Evolutionary conservation across 2,113 vertebrate genomes (phyloP).

Genomic region (Odocoileus virginianus): DNA sequence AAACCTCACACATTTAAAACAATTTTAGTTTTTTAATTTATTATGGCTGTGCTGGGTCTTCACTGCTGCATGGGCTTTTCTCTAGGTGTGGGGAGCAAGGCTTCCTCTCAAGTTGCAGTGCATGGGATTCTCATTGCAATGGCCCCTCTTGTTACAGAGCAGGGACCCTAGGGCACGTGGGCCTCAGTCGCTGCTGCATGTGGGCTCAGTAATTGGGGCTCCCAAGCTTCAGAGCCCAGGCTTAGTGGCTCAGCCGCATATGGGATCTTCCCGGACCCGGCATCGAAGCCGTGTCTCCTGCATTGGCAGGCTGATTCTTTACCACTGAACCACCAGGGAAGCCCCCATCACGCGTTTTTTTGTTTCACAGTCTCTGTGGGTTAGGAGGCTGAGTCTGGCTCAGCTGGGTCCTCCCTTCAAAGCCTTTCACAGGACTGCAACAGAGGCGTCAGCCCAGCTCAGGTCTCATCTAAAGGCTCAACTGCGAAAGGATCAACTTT

Average conservation of each 20-base stretch:
- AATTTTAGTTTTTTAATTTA: background rate
- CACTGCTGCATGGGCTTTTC: background rate
- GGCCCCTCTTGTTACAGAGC: background rate
- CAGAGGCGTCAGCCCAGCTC: background rate
- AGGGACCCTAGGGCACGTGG: background rate
- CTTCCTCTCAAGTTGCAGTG: background rate
- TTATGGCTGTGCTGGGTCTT: background rate
- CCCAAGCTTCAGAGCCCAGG: background rate
- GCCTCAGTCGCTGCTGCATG: background rate
- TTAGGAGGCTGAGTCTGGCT: background rate
- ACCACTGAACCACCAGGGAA: background rate
- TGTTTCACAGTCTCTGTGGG: background rate
- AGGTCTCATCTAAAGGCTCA: background rate
- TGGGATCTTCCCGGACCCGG: rapidly evolving
- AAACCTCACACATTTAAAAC: background rate
- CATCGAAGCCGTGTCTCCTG: background rate
- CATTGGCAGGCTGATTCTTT: background rate
- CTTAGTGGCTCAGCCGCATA: background rate
- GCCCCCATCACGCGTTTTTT: background rate
- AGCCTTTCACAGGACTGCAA: background rate
- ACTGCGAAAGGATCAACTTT: background rate
- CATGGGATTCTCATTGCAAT: background rate
- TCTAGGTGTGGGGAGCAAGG: background rate
- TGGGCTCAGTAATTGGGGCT: background rate
- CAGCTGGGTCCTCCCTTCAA: background rate